These are phyloP conservation scores for Cyprinodon tularosa DNA, from an alignment of 2,113 vertebrate species.

Conservation along the genomic window DNA sequence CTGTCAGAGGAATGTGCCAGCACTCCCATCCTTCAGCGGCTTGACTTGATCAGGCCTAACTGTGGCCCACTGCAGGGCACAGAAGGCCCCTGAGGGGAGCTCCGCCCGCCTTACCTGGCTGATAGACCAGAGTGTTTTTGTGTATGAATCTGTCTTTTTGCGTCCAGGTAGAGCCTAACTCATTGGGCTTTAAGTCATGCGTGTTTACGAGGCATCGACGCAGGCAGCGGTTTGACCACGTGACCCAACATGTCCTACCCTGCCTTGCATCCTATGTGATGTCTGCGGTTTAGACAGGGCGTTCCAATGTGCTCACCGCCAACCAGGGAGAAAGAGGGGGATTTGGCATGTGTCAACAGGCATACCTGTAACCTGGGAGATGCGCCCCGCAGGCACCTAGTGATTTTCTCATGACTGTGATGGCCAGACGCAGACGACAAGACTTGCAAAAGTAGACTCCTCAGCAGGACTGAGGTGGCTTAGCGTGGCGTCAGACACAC, in stretches of 20 bases:
- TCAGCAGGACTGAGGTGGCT: slow-evolving; percentile 82
- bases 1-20: slow-evolving; percentile 79
- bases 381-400: slow-evolving; percentile 76
- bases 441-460: slow-evolving; percentile 78
- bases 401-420: slow-evolving; percentile 83
- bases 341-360: slow-evolving; percentile 85
- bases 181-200: slow-evolving; percentile 38
- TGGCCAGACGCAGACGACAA: slow-evolving; percentile 78
- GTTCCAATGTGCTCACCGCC: slow-evolving; percentile 72
- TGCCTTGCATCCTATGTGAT: slow-evolving; percentile 78
- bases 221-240: slow-evolving; percentile 65
- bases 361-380: slow-evolving; percentile 81
- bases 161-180: slow-evolving; percentile 18
- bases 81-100: not conserved
- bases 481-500: slow-evolving; percentile 80
- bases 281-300: slow-evolving; percentile 85
- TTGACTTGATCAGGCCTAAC: slow-evolving; percentile 58
- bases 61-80: slow-evolving; percentile 20
- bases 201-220: slow-evolving; percentile 59
- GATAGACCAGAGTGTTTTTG: slow-evolving; percentile 5
- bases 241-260: slow-evolving; percentile 80
- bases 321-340: slow-evolving; percentile 77
- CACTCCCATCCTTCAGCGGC: slow-evolving; percentile 73
- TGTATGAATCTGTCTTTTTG: not conserved
- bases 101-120: slow-evolving; percentile 45